Base-by-base conservation (phyloP, 2,797 vertebrate genomes). In the Poeciliopsis gracilis region DNA sequence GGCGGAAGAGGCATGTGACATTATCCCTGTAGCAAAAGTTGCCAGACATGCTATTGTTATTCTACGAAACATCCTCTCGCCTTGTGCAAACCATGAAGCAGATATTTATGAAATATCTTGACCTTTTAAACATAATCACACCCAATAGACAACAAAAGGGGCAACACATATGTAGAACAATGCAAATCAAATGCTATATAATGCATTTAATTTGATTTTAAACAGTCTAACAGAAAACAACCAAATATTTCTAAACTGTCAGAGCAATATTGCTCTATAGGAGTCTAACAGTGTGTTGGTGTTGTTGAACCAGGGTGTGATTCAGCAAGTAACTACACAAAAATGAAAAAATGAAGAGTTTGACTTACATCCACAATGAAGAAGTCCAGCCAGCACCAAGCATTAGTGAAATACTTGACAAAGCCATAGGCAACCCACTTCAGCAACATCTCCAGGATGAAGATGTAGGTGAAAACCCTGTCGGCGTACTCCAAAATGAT, bases 381-480 rank as follows among this genome's bases (percentile, higher is more conserved):
- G 96, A 99, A 99, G 93, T 99, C 98, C 89, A 99, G 95, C 98
- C 98, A 99, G 93, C 98, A 99, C 98, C 98, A 99, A 87, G 98
- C 98, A 0, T 99, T 99, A 73, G 98, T 99, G 95, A 99, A 99
- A 92, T 99, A 99, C 91, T 99, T 99, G 87, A 98, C 97, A 25
- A 99, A 99, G 70, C 98, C 98, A 0, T 99, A 99, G 73, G 98
- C 98, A 0, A 98, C 97, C 98, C 98, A 99, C 84, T 99, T 99
- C 53, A 99, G 96, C 93, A 99, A 76, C 98, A 99, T 99, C 94
- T 99, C 98, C 95, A 99, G 94, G 93, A 99, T 99, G 93, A 99
- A 99, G 87, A 99, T 99, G 93, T 99, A 99, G 23, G 98, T 99
- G 94, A 99, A 99, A 91, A 99, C 98, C 78, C 97, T 97, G 94